Evolutionary conservation across 2,888 invertebrate species (phyloP).

Genomic region (Drosophila rellima): DNA sequence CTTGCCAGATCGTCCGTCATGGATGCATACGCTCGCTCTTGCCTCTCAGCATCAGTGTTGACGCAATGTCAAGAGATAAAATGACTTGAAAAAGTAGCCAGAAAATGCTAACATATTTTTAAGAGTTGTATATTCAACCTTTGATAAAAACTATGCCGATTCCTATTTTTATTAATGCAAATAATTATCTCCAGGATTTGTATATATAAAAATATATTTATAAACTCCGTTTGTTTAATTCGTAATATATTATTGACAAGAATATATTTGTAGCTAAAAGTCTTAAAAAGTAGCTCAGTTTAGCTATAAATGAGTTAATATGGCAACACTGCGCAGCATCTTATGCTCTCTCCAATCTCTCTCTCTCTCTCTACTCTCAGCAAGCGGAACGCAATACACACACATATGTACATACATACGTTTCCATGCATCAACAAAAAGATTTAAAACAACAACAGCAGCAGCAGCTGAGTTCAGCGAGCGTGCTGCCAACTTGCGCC

Average conservation of each 20-base stretch:
- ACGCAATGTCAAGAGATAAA: not conserved
- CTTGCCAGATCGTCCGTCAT: conserved; percentile 49
- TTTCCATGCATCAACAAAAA: conserved; percentile 57
- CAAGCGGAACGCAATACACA: conserved; percentile 37
- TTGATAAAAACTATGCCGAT: no score
- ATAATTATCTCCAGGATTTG: no score
- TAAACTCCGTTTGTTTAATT: no score
- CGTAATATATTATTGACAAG: no score
- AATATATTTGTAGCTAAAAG: no score
- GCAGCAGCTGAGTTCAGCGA: conserved; percentile 12
- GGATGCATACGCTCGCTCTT: conserved; percentile 17
- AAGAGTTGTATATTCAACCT: no score
- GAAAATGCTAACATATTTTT: not conserved
- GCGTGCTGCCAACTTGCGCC: conserved; percentile 53
- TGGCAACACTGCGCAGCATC: conserved; percentile 16
- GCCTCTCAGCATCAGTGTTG: conserved; percentile 15
- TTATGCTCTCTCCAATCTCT: conserved; percentile 18
- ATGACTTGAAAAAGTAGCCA: not conserved
- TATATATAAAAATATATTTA: no score
- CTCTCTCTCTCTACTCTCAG: conserved; percentile 28
- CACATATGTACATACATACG: conserved; percentile 10
- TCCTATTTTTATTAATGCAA: no score
- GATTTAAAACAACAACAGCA: conserved; percentile 39
- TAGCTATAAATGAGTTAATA: not conserved
- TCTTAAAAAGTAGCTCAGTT: no score